A percentile compares a stretch with the other conserved stretches of the same genome.
These are phyloP conservation scores for Caranx ignobilis DNA, from an alignment of 2,113 vertebrate species.

Conservation along the genomic window DNA sequence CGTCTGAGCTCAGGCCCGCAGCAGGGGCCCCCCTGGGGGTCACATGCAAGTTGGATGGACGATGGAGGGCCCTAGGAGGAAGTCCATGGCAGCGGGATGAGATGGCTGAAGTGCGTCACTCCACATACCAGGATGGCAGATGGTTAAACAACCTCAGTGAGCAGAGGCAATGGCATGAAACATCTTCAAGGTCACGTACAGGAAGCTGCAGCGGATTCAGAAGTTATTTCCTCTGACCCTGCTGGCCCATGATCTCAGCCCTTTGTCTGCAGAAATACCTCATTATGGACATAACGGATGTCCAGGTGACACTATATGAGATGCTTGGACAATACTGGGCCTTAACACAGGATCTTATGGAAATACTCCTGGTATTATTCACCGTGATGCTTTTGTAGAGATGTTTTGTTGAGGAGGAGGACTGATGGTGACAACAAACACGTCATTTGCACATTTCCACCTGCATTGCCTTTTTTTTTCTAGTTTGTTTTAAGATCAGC, in stretches of 20 bases:
- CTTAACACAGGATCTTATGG: conserved; percentile 10
- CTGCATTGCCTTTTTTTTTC: background rate
- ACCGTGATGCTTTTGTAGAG: conserved; percentile 1
- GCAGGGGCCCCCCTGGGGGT: conserved; percentile 48
- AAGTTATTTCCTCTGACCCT: conserved; percentile 67
- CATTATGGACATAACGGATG: conserved; percentile 36
- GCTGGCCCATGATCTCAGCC: conserved; percentile 55
- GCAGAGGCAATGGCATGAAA: conserved; percentile 52
- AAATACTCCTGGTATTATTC: conserved; percentile 35
- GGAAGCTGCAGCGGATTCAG: conserved; percentile 73
- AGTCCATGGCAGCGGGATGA: conserved; percentile 43
- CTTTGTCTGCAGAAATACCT: conserved; percentile 73
- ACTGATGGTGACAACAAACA: background rate
- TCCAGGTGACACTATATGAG: conserved; percentile 26
- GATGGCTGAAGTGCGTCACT: conserved; percentile 70
- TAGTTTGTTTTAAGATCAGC: background rate
- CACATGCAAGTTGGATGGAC: conserved; percentile 15
- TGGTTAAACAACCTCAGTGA: conserved; percentile 61
- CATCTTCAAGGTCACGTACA: conserved; percentile 66
- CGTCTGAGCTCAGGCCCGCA: conserved; percentile 51
- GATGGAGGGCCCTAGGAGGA: conserved; percentile 25
- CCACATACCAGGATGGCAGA: conserved; percentile 67
- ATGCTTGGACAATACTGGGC: conserved; percentile 16
- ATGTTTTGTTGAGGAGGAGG: background rate
- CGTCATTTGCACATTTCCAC: background rate